Evolutionary conservation across 2,113 vertebrate species (phyloP).

Genomic region (Sceloporus tristichus): DNA sequence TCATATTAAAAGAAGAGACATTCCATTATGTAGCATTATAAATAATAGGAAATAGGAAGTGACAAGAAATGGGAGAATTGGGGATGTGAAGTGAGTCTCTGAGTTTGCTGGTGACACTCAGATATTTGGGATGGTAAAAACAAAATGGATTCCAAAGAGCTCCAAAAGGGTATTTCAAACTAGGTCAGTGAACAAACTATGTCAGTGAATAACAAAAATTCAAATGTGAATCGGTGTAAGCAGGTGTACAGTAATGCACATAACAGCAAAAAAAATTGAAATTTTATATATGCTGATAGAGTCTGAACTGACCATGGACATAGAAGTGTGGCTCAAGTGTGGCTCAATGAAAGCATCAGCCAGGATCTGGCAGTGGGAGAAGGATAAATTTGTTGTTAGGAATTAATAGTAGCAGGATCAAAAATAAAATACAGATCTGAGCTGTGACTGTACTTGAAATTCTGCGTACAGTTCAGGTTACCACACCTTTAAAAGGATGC

Average conservation of each 20-base stretch:
- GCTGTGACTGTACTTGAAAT: too few relatives aligned
- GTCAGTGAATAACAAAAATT: background rate
- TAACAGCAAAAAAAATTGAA: background rate
- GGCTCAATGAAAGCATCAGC: background rate
- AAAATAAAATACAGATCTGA: background rate
- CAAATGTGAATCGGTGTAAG: background rate
- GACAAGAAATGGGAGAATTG: background rate
- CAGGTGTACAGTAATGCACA: too few relatives aligned
- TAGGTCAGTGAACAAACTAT: background rate
- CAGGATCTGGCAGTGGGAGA: background rate
- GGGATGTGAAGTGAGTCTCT: background rate
- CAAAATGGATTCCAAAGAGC: background rate
- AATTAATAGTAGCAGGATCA: background rate
- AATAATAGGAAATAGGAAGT: background rate
- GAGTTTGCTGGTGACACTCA: background rate
- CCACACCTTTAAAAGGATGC: too few relatives aligned
- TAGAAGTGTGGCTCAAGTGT: too few relatives aligned
- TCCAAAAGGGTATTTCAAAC: background rate
- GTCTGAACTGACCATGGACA: too few relatives aligned
- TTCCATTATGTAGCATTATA: background rate
- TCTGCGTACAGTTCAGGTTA: too few relatives aligned
- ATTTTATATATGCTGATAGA: too few relatives aligned
- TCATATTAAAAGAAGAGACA: background rate
- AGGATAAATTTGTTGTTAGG: background rate
- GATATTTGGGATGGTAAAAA: background rate